Evolutionary conservation across 2,888 invertebrate species (phyloP), one percentile per base, ranked within the genome.

Genomic region (Polydesmus complanatus): DNA sequence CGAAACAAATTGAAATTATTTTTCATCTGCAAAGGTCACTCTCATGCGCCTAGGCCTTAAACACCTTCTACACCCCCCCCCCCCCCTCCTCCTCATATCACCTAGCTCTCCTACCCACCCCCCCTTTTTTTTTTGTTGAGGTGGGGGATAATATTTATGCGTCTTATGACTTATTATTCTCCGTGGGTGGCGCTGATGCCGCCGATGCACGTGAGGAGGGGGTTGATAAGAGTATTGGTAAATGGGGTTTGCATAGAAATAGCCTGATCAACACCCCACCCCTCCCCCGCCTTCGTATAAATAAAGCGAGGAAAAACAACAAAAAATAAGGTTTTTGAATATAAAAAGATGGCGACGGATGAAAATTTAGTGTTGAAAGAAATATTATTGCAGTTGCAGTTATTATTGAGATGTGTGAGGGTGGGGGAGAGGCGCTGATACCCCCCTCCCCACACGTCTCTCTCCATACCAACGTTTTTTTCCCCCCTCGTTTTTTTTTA

Each of bases 191-290:
- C 37, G 37, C 37, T 37, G 37, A 37, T 37, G 37, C 14, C n/a
- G n/a, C n/a, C 5, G 37, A 37, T 37, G 37, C 14, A 37, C 5
- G 51, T 8, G 51, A 21, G 51, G 51, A 21, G 51, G 51, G 51
- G 5, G 51, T n/a, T 21, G 19, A 51, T 21, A n/a, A 51, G 5
- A 3, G 23, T 54, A 27, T 54, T 27, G 22, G 26, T 27, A 18
- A 54, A 26, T 54, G 54, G 48, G 48, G 26, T 25, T 54, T 54
- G 54, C 54, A 54, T 54, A 54, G 54, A 54, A 54, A 54, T 54
- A 27, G 26, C 54, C 54, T 54, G 54, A 54, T 54, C 54, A 54
- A 54, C 51, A 21, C 51, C 19, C n/a, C n/a, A 11, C 51, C 5
- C 19, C n/a, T n/a, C 5, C n/a, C 19, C 5, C 51, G 5, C 51